These are phyloP conservation scores for Scaptomyza graminum DNA, from an alignment of 1,140 invertebrate genomes.

Conservation along the genomic window DNA sequence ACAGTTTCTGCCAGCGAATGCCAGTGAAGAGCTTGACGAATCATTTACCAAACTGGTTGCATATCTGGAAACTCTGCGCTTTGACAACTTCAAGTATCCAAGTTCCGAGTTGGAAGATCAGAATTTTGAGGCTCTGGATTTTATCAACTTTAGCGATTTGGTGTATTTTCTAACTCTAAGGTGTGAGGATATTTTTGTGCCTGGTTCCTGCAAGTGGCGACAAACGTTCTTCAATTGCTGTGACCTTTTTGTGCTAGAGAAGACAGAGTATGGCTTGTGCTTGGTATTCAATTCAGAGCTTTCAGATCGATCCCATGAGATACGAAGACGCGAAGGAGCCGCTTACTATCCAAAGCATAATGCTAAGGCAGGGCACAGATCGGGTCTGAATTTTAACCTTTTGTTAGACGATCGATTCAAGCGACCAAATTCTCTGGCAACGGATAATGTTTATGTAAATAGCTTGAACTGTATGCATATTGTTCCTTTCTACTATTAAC, in stretches of 20 bases:
- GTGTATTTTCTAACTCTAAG: slow-evolving; percentile 36
- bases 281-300: slow-evolving; percentile 68
- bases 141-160: slow-evolving; percentile 51
- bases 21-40: slow-evolving; percentile 38
- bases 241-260: slow-evolving; percentile 65
- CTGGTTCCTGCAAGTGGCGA: slow-evolving; percentile 56
- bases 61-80: slow-evolving; percentile 59
- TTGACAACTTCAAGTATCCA: slow-evolving; percentile 43
- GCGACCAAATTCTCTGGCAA: slow-evolving; percentile 47
- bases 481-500: not conserved
- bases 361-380: slow-evolving; percentile 62
- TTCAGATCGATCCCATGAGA: slow-evolving; percentile 31
- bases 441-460: slow-evolving; percentile 62
- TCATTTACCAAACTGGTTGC: slow-evolving; percentile 49
- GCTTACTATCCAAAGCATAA: slow-evolving; percentile 67
- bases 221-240: slow-evolving; percentile 62
- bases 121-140: slow-evolving; percentile 60
- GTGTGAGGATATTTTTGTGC: slow-evolving; percentile 60
- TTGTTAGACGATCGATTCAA: slow-evolving; percentile 50
- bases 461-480: not conserved
- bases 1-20: slow-evolving; percentile 60
- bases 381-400: slow-evolving; percentile 63
- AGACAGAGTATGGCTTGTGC: slow-evolving; percentile 66
- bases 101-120: slow-evolving; percentile 58
- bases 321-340: slow-evolving; percentile 36